These are phyloP conservation scores for Sternotherus odoratus DNA, from an alignment of 2,797 vertebrate species.

Conservation along the genomic window DNA sequence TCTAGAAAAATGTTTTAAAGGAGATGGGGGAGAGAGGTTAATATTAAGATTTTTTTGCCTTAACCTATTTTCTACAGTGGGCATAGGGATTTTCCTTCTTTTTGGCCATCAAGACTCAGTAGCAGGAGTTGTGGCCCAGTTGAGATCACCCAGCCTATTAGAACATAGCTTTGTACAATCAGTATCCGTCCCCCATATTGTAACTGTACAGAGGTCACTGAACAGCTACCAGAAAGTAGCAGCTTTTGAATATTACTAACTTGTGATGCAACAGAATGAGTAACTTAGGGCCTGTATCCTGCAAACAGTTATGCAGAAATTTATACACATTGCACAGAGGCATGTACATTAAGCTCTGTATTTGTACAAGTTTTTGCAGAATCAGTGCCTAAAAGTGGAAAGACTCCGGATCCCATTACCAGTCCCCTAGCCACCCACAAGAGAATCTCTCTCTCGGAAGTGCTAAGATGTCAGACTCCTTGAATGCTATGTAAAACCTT, in stretches of 20 bases:
- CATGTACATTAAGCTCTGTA: not conserved
- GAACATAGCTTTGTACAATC: not conserved
- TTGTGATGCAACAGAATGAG: not conserved
- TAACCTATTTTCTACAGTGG: not conserved
- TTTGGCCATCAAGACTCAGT: not conserved
- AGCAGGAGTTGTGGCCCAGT: not conserved
- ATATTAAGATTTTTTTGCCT: not conserved
- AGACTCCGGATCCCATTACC: not conserved
- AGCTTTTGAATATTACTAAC: not conserved
- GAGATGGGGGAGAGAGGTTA: not conserved
- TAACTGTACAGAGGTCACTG: not conserved
- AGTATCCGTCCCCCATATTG: not conserved
- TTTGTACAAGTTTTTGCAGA: not conserved
- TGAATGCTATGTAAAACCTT: fast-evolving
- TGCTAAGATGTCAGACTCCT: not conserved
- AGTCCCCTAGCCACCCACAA: not conserved
- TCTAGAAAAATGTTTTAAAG: not conserved
- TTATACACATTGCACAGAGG: not conserved
- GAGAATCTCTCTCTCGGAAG: not conserved
- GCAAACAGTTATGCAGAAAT: not conserved
- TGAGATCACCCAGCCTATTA: not conserved
- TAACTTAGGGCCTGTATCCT: not conserved
- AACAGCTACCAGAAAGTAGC: not conserved
- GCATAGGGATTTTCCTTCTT: fast-evolving
- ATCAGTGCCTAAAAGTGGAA: not conserved